Conservation (phyloP, 2,888 invertebrate species). For the Cheilosia variabilis region DNA sequence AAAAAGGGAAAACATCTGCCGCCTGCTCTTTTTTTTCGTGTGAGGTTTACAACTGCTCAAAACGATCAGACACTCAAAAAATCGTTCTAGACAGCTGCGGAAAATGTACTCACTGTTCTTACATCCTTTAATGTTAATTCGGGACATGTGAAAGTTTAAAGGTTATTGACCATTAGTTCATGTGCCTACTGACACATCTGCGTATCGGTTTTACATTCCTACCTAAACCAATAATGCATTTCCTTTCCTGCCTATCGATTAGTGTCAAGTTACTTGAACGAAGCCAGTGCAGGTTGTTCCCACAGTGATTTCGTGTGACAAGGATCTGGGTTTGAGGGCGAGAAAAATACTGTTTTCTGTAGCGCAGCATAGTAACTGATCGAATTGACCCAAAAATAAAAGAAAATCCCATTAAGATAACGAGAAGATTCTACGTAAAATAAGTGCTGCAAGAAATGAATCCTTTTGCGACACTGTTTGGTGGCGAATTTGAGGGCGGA, state of each 20-base stretch:
- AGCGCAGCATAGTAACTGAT: not conserved
- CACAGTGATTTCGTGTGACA: conserved; percentile 40
- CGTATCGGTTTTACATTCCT: conserved; percentile 9
- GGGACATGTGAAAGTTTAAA: conserved; percentile 65
- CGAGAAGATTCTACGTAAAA: conserved; percentile 11
- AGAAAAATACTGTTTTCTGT: conserved; percentile 23
- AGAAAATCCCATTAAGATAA: conserved; percentile 5
- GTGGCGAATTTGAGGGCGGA: conserved; percentile 64
- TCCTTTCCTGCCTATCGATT: conserved; percentile 55
- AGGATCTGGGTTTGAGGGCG: conserved; percentile 51
- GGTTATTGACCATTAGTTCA: conserved; percentile 68
- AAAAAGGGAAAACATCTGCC: conserved; percentile 68
- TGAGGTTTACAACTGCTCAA: conserved; percentile 66
- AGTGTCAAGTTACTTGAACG: conserved; percentile 43
- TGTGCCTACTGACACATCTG: conserved; percentile 61
- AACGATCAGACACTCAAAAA: conserved; percentile 53
- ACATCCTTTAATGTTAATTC: conserved; percentile 6
- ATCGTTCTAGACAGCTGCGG: conserved; percentile 66
- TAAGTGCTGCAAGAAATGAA: conserved; percentile 41
- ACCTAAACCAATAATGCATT: conserved; percentile 61
- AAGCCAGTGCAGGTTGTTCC: conserved; percentile 64
- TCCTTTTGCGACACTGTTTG: conserved; percentile 59
- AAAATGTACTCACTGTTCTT: conserved; percentile 13
- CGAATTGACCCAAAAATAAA: conserved; percentile 28
- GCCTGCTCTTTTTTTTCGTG: conserved; percentile 44